Evolutionary conservation across 1,140 invertebrate genomes (phyloP), one percentile per base, ranked within the genome.

Genomic region (Nixonia krombeini): DNA sequence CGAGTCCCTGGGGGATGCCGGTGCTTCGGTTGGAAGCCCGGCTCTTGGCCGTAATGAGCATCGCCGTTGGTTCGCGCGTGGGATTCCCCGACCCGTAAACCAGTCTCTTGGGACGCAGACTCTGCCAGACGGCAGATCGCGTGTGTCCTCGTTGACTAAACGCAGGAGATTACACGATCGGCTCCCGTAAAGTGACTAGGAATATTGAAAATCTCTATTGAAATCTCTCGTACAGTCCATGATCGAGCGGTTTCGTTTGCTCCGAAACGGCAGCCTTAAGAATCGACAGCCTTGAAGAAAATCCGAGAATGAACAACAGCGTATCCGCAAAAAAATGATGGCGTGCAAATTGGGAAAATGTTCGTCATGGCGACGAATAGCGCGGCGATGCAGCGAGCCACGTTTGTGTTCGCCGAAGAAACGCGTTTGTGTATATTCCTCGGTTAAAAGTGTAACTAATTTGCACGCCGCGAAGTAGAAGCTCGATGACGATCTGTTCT

Each of bases 381-480:
- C n/a, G n/a, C n/a, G n/a, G n/a, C n/a, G n/a, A n/a, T n/a, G n/a
- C n/a, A n/a, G n/a, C n/a, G n/a, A n/a, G n/a, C n/a, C n/a, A n/a
- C n/a, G n/a, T n/a, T n/a, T n/a, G n/a, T n/a, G n/a, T n/a, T n/a
- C n/a, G n/a, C n/a, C n/a, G n/a, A n/a, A n/a, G n/a, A n/a, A n/a
- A n/a, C n/a, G n/a, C n/a, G n/a, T n/a, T n/a, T n/a, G n/a, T n/a
- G n/a, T n/a, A n/a, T n/a, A n/a, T n/a, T n/a, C n/a, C n/a, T n/a
- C n/a, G n/a, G n/a, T n/a, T n/a, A n/a, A n/a, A n/a, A n/a, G n/a
- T n/a, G n/a, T n/a, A 83, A 83, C 79, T 80, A 82, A 82, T 83
- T 83, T 82, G 75, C 76, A 76, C 80, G 74, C 79, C 62, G 76
- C 72, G 73, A 59, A 25, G 40, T 56, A 33, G 18, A 76, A 78